Base-by-base conservation (phyloP, 2,113 vertebrate genomes). In the Alexandromys fortis region DNA sequence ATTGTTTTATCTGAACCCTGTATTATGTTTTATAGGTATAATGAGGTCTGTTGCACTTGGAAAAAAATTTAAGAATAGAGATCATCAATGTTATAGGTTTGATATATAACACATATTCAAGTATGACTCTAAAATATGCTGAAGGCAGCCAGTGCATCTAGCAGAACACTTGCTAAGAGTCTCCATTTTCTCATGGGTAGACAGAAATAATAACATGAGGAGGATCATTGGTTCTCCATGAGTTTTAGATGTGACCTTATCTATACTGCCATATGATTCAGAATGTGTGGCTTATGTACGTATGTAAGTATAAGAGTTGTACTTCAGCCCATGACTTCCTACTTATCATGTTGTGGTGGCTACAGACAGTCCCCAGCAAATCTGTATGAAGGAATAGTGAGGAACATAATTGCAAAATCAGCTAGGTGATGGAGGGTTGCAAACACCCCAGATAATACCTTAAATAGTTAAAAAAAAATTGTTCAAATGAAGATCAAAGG, bases 251-350 rank as follows among this genome's bases (percentile, higher is more conserved):
- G 77, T 73, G 91, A 92, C 75, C 90, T 97, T 98, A 94, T 95
- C 95, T 97, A 93, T 95, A 94, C 92, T 95, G 67, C 96, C 88
- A 92, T 68, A 95, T 98, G 97, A 98, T 95, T 97, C 96, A 97
- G 96, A 86, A 95, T 55, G 86, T 79, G 96, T 96, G 95, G 90
- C 94, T 92, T 97, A 97, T 94, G 96, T 97, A 96, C 95, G 96
- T 97, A 98, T 98, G 96, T 28, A 96, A 94, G 95, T 78, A 82
- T 88, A 87, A 87, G 91, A 70, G 97, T 91, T 24, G 96, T 72
- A 89, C 63, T 94, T 55, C 94, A 92, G 94, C 93, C 93, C 95
- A 95, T 96, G 95, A 98, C 97, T 98, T 97, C 97, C 94, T 98
- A 96, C 94, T 97, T 92, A 85, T 97, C 91, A 94, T 97, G 97